Percentiles rank a stretch among this genome's conserved stretches.
These are phyloP conservation scores for Neofelis nebulosa DNA, from an alignment of 2,113 vertebrate genomes.

Conservation along the genomic window DNA sequence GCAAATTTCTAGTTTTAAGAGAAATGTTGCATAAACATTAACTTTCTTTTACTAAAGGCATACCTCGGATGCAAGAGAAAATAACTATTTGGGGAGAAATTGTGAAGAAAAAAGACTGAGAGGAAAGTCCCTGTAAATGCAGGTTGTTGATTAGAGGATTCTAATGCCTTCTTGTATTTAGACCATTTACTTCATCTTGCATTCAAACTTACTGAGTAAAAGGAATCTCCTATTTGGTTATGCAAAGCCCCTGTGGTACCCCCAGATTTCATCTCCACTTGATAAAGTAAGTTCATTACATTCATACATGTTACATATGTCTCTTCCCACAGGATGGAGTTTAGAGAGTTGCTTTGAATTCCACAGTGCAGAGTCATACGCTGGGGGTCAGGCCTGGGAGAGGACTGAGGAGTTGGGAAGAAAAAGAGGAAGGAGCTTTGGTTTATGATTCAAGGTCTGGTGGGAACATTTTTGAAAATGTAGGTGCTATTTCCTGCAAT, in stretches of 20 bases:
- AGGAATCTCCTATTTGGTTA: neutral
- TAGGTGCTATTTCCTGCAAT: conserved; percentile 86
- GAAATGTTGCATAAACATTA: neutral
- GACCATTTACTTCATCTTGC: neutral
- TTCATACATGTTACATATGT: neutral
- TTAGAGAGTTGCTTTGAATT: conserved; percentile 73
- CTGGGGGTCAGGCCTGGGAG: neutral
- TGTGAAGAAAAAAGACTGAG: neutral
- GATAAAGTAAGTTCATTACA: neutral
- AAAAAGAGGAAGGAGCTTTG: conserved; percentile 65
- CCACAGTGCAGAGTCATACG: conserved; percentile 54
- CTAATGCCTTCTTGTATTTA: neutral
- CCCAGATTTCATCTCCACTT: neutral
- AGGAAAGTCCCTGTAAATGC: neutral
- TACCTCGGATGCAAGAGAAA: neutral
- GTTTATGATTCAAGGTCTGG: conserved; percentile 76
- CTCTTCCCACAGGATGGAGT: neutral
- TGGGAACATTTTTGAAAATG: conserved; percentile 82
- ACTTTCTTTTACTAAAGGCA: neutral
- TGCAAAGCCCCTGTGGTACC: neutral
- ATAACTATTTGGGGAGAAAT: neutral
- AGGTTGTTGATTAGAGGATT: neutral
- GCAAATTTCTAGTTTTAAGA: neutral
- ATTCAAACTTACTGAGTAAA: neutral
- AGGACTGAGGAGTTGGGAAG: neutral